Conservation (phyloP, 2,888 invertebrate genomes). For the Cephus runcator region DNA sequence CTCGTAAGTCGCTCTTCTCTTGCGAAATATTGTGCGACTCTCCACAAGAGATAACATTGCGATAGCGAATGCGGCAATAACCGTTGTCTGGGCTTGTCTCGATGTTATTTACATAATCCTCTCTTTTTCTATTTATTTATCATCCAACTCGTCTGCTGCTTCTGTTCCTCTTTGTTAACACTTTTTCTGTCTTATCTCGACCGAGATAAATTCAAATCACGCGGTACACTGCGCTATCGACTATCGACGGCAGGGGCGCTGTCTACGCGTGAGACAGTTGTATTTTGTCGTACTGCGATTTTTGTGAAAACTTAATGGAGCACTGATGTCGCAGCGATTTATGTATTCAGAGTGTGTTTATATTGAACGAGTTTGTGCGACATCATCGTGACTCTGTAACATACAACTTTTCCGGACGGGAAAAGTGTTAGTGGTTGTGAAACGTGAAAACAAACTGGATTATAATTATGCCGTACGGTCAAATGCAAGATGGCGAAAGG, state of each 20-base stretch:
- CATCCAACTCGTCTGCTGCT: neutral
- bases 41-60: slow-evolving; percentile 26
- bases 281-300: neutral
- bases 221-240: neutral
- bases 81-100: slow-evolving; percentile 9
- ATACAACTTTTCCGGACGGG: neutral
- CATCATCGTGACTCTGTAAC: neutral
- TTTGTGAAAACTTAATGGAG: neutral
- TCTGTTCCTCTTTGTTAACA: neutral
- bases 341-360: neutral
- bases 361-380: neutral
- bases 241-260: neutral
- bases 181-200: neutral
- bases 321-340: neutral
- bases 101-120: neutral
- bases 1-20: slow-evolving; percentile 4
- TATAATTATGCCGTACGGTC: neutral
- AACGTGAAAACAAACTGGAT: neutral
- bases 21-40: slow-evolving; percentile 30
- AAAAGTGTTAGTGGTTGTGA: neutral
- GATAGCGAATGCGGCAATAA: slow-evolving; percentile 34
- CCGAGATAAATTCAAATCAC: neutral
- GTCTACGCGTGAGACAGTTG: neutral
- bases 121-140: neutral
- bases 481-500: neutral